Evolutionary conservation across 1,140 invertebrate genomes (phyloP).

Genomic region (Drosophila mojavensis): DNA sequence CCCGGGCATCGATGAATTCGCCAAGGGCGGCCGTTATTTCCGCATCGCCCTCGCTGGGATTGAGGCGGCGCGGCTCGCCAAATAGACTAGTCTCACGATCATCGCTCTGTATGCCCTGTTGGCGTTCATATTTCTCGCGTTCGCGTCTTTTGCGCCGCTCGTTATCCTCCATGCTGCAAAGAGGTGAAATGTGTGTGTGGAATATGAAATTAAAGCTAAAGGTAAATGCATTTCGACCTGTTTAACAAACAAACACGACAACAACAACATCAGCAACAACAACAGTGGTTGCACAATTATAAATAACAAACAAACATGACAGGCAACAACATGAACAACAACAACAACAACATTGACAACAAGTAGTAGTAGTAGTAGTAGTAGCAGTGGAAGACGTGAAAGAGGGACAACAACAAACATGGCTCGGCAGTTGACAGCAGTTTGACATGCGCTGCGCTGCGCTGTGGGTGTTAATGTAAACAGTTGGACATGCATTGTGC

Average conservation of each 20-base stretch:
- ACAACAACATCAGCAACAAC: neutral
- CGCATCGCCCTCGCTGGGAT: constrained; percentile 73
- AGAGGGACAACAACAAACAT: constrained; percentile 63
- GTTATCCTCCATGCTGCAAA: constrained; percentile 87
- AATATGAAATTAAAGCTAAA: neutral
- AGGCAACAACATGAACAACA: constrained; percentile 69
- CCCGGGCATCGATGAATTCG: constrained; percentile 65
- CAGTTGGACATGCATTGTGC: constrained; percentile 61
- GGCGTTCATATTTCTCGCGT: constrained; percentile 89
- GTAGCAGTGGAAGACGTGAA: constrained; percentile 38
- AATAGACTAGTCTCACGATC: constrained; percentile 85
- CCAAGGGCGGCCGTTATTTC: constrained; percentile 78
- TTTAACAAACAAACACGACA: neutral
- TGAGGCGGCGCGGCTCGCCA: constrained; percentile 86
- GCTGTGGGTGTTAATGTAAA: constrained; percentile 35
- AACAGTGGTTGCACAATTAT: constrained; percentile 16
- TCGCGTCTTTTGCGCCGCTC: constrained; percentile 88
- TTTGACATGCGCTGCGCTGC: constrained; percentile 34
- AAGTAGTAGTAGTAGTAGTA: too few relatives aligned
- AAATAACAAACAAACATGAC: constrained; percentile 59
- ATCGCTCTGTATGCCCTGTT: constrained; percentile 88
- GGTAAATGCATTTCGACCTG: neutral
- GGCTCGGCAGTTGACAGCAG: constrained; percentile 41
- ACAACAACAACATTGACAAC: constrained; percentile 56
- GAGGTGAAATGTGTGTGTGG: neutral